A percentile compares a stretch with the other conserved stretches of the same genome.
Conservation (phyloP, 2,888 invertebrate species). For the Argynnis bischoffii region DNA sequence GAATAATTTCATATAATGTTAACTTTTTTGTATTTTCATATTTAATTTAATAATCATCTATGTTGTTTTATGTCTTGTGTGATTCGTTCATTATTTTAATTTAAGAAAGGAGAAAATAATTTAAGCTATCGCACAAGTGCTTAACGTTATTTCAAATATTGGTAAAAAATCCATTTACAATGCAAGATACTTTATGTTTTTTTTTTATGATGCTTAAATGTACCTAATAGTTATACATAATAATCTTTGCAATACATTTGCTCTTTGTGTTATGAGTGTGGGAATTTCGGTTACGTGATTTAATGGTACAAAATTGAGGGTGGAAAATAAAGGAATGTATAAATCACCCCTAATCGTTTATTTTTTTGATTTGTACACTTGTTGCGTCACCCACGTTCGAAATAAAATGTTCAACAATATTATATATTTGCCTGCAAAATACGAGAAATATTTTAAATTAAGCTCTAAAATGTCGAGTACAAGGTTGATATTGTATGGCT, state of each 20-base stretch:
- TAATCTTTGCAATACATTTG: background rate
- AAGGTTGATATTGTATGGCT: constrained; percentile 31
- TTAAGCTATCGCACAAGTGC: too few species aligned
- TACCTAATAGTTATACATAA: too few species aligned
- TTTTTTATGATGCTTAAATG: too few species aligned
- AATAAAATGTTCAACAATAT: constrained; percentile 47
- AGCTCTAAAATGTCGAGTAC: constrained; percentile 33
- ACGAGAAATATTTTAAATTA: background rate
- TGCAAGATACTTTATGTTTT: too few species aligned
- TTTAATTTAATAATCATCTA: background rate
- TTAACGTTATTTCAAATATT: too few species aligned
- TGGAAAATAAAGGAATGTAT: constrained; percentile 75
- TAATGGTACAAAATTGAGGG: constrained; percentile 62
- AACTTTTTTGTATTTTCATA: background rate
- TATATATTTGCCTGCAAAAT: constrained; percentile 6
- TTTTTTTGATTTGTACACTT: constrained; percentile 72
- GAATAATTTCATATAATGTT: background rate
- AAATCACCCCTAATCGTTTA: constrained; percentile 78
- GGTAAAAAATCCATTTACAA: too few species aligned
- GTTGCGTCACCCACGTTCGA: constrained; percentile 68
- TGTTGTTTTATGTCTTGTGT: background rate
- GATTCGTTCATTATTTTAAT: too few species aligned
- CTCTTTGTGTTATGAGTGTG: constrained; percentile 55
- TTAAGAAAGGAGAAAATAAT: too few species aligned
- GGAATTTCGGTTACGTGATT: constrained; percentile 78